phyloP scores from a whole-genome alignment of 2,797 vertebrate genomes.

The Ciconia nigra region DNA sequence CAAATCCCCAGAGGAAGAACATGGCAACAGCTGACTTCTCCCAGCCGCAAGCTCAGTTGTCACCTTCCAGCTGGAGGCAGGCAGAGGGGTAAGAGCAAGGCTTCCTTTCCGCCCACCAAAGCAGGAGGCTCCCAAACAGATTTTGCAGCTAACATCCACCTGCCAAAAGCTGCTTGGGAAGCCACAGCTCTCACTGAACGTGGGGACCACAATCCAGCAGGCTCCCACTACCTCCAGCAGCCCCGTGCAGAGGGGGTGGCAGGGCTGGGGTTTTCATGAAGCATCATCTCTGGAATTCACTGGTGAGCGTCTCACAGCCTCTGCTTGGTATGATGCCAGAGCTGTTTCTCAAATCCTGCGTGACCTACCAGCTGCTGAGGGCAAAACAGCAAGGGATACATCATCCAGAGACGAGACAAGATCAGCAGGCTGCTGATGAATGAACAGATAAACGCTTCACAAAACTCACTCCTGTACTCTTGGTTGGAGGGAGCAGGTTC shows the following conservation, averaged over 20 bases:
- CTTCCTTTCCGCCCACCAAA: not conserved
- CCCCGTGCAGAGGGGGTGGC: not conserved
- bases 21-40: slow-evolving; percentile 23
- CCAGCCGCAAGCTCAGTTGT: not conserved
- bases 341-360: not conserved
- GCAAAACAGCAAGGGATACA: not conserved
- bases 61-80: not conserved
- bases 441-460: not conserved
- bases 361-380: slow-evolving; percentile 30
- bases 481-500: not conserved
- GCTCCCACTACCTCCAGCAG: not conserved
- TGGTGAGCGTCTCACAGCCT: slow-evolving; percentile 2
- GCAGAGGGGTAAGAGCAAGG: not conserved
- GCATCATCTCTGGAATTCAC: slow-evolving; percentile 4
- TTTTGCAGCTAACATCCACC: not conserved
- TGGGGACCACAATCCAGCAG: not conserved
- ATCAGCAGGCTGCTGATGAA: not conserved
- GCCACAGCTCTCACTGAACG: not conserved
- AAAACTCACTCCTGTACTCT: not conserved
- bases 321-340: not conserved
- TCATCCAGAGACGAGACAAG: not conserved
- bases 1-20: not conserved
- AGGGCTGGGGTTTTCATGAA: not conserved
- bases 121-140: not conserved
- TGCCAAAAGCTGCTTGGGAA: not conserved